Conservation (phyloP, 2,113 vertebrate species). For the Rhinolophus ferrumequinum region DNA sequence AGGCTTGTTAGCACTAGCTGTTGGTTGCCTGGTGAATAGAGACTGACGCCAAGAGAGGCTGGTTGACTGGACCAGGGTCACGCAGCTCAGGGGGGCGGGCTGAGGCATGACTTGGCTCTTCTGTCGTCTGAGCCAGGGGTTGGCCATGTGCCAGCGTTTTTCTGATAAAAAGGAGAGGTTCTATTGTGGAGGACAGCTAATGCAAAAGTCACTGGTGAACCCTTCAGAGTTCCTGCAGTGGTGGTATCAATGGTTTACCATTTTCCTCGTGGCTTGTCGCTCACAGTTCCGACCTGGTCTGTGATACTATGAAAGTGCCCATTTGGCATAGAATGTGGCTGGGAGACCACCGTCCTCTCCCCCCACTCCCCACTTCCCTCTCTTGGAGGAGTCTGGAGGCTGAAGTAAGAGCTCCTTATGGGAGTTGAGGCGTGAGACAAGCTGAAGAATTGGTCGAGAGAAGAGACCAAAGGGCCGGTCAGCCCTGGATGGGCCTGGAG, state of each 20-base stretch:
- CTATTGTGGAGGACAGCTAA: no score
- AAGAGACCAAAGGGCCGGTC: neutral
- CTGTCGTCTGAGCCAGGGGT: no score
- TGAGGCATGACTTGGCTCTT: neutral
- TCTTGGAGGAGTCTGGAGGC: neutral
- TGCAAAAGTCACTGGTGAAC: neutral
- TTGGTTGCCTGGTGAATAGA: neutral
- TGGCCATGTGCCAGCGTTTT: neutral
- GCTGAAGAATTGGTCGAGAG: neutral
- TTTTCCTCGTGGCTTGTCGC: no score
- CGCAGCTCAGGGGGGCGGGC: rapidly evolving
- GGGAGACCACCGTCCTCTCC: neutral
- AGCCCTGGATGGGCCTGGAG: neutral
- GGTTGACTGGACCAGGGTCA: neutral
- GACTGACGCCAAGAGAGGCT: neutral
- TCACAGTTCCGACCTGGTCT: neutral
- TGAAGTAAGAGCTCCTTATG: no score
- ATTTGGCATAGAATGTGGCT: no score
- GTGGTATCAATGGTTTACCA: rapidly evolving
- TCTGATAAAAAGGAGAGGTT: neutral
- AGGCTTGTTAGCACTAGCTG: neutral
- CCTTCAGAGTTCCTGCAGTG: rapidly evolving
- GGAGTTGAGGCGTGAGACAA: neutral
- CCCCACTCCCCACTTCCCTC: no score
- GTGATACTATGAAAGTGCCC: neutral